phyloP scores from a whole-genome alignment of 2,888 invertebrate species.

The Girardia tigrina region DNA sequence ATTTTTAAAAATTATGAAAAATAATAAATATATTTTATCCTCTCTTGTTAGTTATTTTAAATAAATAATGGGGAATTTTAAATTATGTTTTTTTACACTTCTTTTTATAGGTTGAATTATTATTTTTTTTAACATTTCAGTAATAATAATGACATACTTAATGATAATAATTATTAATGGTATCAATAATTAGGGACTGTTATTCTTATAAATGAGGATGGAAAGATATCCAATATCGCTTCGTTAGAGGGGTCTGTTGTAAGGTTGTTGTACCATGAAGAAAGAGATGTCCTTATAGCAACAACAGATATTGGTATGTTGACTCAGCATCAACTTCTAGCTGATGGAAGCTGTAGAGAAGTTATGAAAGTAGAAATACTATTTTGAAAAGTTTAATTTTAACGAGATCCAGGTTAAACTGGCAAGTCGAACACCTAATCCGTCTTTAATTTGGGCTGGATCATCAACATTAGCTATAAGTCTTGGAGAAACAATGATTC shows the following conservation, averaged over 20 bases:
- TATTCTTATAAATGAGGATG: constrained; percentile 18
- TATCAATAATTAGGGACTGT: too few relatives aligned
- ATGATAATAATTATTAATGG: too few relatives aligned
- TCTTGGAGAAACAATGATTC: constrained; percentile 59
- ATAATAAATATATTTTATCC: too few relatives aligned
- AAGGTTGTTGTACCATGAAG: constrained; percentile 62
- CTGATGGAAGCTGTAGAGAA: constrained; percentile 61
- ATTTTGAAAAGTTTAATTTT: background rate
- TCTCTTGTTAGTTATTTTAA: too few relatives aligned
- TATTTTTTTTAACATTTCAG: too few relatives aligned
- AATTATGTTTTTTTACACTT: too few relatives aligned
- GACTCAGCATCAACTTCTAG: constrained; percentile 61
- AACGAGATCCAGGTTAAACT: constrained; percentile 60
- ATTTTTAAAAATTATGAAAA: too few relatives aligned
- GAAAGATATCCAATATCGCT: background rate
- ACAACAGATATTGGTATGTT: constrained; percentile 66
- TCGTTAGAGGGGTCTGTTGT: constrained; percentile 51
- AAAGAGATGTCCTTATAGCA: constrained; percentile 62
- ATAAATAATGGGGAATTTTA: too few relatives aligned
- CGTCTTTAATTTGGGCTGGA: constrained; percentile 62
- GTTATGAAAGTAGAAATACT: constrained; percentile 57
- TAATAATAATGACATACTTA: too few relatives aligned
- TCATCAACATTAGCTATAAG: constrained; percentile 62
- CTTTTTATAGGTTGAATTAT: too few relatives aligned
- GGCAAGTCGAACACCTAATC: constrained; percentile 58